Evolutionary conservation across 53 echinoderm and acorn worm species (phyloP).

Genomic region (Henricia sp.): DNA sequence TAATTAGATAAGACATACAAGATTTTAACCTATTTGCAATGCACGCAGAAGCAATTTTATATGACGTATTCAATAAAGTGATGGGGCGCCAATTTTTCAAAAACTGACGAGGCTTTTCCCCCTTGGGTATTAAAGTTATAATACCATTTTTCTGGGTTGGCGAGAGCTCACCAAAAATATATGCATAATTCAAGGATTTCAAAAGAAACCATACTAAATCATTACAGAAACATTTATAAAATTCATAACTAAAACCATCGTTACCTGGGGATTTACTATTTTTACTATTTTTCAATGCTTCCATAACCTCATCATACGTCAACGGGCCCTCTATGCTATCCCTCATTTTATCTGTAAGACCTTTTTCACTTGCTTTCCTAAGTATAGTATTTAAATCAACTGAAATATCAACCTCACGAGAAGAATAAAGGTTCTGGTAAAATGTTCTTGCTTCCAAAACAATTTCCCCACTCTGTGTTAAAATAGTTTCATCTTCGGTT

Average conservation of each 20-base stretch:
- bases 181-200: constrained; percentile 50
- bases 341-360: not conserved
- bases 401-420: not conserved
- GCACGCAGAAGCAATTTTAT: constrained; percentile 11
- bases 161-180: constrained; percentile 21
- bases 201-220: constrained; percentile 8
- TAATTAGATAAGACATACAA: constrained; percentile 3
- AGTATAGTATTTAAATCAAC: constrained; percentile 10
- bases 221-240: constrained; percentile 42
- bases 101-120: constrained; percentile 38
- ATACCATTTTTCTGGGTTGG: constrained; percentile 39
- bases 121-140: constrained; percentile 61
- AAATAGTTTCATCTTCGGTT: not conserved
- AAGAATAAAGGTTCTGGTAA: constrained; percentile 24
- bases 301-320: not conserved
- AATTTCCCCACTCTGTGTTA: constrained; percentile 8
- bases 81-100: constrained; percentile 66
- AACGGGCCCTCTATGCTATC: constrained; percentile 7
- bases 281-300: not conserved
- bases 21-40: constrained; percentile 42
- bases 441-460: not conserved
- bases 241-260: constrained; percentile 59
- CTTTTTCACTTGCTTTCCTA: not conserved
- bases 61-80: constrained; percentile 38
- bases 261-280: constrained; percentile 35